A percentile compares a stretch with the other conserved stretches of the same genome.
These are phyloP conservation scores for Cyclophora punctaria DNA, from an alignment of 2,888 invertebrate genomes.

Conservation along the genomic window DNA sequence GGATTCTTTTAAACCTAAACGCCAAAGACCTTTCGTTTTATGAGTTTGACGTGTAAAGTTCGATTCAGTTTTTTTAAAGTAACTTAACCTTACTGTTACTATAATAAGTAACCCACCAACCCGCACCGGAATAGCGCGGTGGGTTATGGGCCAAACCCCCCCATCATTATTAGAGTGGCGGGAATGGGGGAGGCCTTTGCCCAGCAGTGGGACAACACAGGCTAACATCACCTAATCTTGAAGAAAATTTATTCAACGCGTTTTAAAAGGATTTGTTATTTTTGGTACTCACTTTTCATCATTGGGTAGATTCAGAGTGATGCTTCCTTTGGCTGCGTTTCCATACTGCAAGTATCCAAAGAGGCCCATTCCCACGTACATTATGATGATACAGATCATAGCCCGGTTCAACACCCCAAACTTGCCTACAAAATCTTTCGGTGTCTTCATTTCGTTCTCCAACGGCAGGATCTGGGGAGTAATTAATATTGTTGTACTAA, in stretches of 20 bases:
- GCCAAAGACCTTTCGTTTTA: no score
- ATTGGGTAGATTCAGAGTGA: conserved; percentile 88
- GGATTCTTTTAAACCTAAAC: no score
- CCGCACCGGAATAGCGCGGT: no score
- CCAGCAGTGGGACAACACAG: no score
- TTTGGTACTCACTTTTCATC: conserved; percentile 75
- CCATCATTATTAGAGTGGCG: no score
- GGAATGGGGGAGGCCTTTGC: no score
- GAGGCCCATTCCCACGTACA: conserved; percentile 93
- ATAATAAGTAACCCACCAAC: no score
- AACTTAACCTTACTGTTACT: no score
- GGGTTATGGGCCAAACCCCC: no score
- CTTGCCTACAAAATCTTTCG: conserved; percentile 84
- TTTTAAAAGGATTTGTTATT: background rate
- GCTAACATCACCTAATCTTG: background rate
- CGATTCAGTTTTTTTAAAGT: no score
- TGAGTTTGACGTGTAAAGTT: no score
- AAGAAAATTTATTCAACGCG: background rate
- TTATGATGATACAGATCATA: conserved; percentile 85
- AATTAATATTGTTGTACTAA: no score
- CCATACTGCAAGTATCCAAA: conserved; percentile 95
- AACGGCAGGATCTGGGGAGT: conserved; percentile 85
- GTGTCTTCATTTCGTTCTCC: conserved; percentile 95
- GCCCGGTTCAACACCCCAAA: conserved; percentile 89
- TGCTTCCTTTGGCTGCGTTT: conserved; percentile 80